phyloP scores from a whole-genome alignment of 1,140 invertebrate genomes.

The Trichomalopsis sarcophagae region DNA sequence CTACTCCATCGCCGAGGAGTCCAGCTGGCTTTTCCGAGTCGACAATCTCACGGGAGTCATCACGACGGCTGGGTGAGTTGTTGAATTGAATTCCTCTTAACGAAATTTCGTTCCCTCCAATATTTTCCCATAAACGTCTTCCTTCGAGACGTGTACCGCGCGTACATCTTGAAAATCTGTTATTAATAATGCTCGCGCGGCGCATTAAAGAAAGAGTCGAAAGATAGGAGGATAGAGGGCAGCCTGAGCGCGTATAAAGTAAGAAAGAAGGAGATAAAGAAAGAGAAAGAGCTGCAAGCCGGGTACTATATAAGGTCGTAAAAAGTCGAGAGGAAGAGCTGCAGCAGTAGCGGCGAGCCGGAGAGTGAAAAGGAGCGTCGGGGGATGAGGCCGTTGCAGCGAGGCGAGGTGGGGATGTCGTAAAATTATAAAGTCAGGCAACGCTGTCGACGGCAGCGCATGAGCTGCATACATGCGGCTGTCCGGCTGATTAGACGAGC shows the following conservation, averaged over 20 bases:
- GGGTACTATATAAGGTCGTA: slow-evolving; percentile 60
- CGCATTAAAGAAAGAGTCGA: slow-evolving; percentile 11
- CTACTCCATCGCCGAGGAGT: slow-evolving; percentile 94
- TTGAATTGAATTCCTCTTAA: no score
- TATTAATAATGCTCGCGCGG: slow-evolving; percentile 8
- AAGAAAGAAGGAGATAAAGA: slow-evolving; percentile 42
- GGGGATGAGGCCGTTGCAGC: neutral
- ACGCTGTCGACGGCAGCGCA: neutral
- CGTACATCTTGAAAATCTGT: slow-evolving; percentile 11
- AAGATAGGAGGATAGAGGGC: neutral
- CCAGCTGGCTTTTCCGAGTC: slow-evolving; percentile 92
- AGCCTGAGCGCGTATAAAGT: slow-evolving; percentile 13
- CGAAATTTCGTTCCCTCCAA: neutral
- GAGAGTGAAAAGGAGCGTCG: no score
- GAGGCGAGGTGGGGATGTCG: neutral
- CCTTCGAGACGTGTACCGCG: neutral
- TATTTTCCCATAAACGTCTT: slow-evolving; percentile 17
- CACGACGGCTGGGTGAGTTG: slow-evolving; percentile 90
- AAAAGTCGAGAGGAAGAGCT: slow-evolving; percentile 54
- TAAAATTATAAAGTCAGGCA: slow-evolving; percentile 2
- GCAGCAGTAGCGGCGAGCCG: neutral
- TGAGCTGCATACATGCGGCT: neutral
- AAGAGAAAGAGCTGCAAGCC: slow-evolving; percentile 33
- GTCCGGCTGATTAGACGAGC: no score
- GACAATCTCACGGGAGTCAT: slow-evolving; percentile 94